Base-by-base conservation (phyloP, 2,888 invertebrate species). In the Xestoiulus laeticollis region DNA sequence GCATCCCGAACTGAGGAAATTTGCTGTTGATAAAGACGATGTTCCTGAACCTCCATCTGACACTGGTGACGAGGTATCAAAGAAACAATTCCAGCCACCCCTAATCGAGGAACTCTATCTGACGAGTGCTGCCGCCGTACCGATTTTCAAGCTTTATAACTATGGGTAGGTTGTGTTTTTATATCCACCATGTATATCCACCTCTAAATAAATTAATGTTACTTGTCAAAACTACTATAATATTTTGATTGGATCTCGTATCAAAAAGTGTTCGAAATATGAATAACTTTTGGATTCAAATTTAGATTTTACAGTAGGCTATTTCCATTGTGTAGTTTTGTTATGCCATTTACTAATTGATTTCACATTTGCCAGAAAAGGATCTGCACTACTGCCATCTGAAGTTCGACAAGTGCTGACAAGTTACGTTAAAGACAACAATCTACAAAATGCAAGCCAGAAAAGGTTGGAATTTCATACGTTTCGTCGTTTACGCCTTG, bases 321-420 rank as follows among this genome's bases (percentile, higher is more conserved):
- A 19, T 83, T 83, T 30, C 33, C 12, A 4, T 83, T 30, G 83
- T 26, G 6, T 30, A 83, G 22, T 26, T 84, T 12, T 82, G 32
- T 82, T 82, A 84, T 8, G 16, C 32, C 6, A 84, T 22, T 84
- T 14, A 32, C 10, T 84, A 30, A 48, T 5, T 19, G 26, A 16
- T 88, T 89, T 78, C 12, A 30, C 16, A 30, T 88, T 89, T 90
- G 90, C 90, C 87, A 91, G 91, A 22, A 92, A 92, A 90, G 92
- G 91, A 30, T 89, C 90, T 89, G 90, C 91, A 14, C 85, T 92
- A 32, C 89, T 90, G 19, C 93, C 94, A 26, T 90, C 93, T 1
- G 95, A 96, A 90, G 94, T 96, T 38, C 94, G 96, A 90, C 93
- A 94, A 89, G 92, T 93, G 89, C 93, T 97, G 19, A 95, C 94